A percentile compares a stretch with the other conserved stretches of the same genome.
These are phyloP conservation scores for Euura lappo DNA, from an alignment of 1,140 invertebrate genomes.

Conservation along the genomic window DNA sequence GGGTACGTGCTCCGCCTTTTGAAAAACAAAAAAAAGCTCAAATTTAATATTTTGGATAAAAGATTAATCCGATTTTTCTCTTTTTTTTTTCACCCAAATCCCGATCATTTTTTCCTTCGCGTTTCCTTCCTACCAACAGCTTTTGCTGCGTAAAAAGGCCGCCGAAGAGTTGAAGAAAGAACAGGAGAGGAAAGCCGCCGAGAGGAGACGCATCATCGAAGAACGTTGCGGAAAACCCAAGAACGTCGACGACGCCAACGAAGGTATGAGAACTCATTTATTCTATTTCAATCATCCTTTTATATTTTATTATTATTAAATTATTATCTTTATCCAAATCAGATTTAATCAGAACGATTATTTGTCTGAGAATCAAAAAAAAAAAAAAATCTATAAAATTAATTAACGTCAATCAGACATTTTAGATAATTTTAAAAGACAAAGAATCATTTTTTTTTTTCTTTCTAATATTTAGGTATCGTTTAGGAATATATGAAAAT, in stretches of 20 bases:
- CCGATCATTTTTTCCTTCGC: neutral
- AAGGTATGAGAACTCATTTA: conserved; percentile 70
- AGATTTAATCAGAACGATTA: neutral
- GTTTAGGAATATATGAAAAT: no score
- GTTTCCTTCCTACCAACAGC: conserved; percentile 56
- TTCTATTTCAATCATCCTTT: conserved; percentile 26
- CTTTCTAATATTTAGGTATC: no score
- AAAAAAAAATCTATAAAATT: neutral
- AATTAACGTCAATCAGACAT: no score
- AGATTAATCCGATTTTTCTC: neutral
- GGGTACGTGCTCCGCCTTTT: conserved; percentile 68
- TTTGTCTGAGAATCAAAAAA: neutral
- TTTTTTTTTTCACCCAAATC: neutral
- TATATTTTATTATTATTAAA: conserved; percentile 11
- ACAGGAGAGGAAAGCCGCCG: conserved; percentile 97
- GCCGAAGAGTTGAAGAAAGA: conserved; percentile 99
- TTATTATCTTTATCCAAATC: neutral
- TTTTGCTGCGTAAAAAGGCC: conserved; percentile 99
- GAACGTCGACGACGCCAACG: conserved; percentile 87
- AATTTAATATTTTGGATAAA: neutral
- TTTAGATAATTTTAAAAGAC: no score
- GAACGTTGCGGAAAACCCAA: conserved; percentile 92
- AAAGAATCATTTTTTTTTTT: no score
- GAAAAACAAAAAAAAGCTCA: neutral
- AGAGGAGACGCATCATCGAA: conserved; percentile 96